Conservation (phyloP, 2,113 vertebrate genomes). For the Myanophis thanlyinensis region DNA sequence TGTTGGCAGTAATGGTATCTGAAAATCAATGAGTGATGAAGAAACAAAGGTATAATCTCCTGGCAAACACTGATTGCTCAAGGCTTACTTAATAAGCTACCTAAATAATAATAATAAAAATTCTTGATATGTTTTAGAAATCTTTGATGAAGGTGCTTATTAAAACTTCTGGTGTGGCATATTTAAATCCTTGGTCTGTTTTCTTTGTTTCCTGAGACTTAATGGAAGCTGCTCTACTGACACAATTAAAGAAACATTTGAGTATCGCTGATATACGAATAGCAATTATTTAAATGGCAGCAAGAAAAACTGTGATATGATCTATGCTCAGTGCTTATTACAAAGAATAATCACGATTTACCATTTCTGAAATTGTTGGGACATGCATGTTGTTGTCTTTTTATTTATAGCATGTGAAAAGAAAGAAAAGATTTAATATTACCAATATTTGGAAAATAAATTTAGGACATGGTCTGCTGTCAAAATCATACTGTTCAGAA, state of each 20-base stretch:
- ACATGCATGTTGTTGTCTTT: not conserved
- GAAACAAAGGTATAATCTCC: not conserved
- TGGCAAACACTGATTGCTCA: constrained; percentile 22
- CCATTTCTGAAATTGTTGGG: not conserved
- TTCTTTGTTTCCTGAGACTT: not conserved
- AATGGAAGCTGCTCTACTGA: constrained; percentile 10
- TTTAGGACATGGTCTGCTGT: not conserved
- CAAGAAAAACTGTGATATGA: not conserved
- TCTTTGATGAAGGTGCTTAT: not conserved
- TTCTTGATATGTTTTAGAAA: not conserved
- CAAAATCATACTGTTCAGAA: not conserved
- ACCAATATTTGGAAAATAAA: not conserved
- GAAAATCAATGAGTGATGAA: not conserved
- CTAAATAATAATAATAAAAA: too few relatives aligned
- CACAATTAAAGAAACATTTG: constrained; percentile 10
- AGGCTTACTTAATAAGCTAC: not conserved
- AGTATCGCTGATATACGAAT: not conserved
- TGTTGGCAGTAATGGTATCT: not conserved
- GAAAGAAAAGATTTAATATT: not conserved
- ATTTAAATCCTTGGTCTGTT: not conserved
- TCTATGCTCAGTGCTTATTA: not conserved
- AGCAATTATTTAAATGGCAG: not conserved
- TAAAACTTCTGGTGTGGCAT: not conserved
- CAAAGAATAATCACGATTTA: not conserved
- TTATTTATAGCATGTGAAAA: not conserved